These are phyloP conservation scores for Limosa lapponica DNA, from an alignment of 2,797 vertebrate genomes.

Conservation along the genomic window DNA sequence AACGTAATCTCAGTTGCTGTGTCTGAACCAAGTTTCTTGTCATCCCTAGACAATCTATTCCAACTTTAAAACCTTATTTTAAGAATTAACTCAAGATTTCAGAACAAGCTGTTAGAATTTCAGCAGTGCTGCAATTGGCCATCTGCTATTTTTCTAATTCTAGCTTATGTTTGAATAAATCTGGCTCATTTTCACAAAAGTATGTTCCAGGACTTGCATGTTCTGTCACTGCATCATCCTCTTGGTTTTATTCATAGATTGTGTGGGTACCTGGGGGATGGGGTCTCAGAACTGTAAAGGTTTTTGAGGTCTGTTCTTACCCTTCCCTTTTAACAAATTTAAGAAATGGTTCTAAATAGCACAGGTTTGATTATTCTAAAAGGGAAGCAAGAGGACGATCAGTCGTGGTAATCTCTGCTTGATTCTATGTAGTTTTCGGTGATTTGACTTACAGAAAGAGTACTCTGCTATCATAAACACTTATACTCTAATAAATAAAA, in stretches of 20 bases:
- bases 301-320: not conserved
- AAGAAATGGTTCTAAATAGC: not conserved
- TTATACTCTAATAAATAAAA: not conserved
- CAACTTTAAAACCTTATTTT: constrained; percentile 18
- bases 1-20: not conserved
- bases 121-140: not conserved
- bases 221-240: not conserved
- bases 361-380: not conserved
- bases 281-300: not conserved
- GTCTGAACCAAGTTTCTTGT: not conserved
- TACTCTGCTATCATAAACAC: not conserved
- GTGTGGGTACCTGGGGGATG: not conserved
- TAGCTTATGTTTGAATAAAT: constrained; percentile 23
- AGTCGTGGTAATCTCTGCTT: not conserved
- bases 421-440: not conserved
- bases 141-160: constrained; percentile 66
- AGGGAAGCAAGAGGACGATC: not conserved
- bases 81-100: constrained; percentile 13
- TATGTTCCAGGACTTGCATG: not conserved
- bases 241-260: constrained; percentile 3
- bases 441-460: not conserved
- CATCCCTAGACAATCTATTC: not conserved
- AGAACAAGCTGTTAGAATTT: constrained; percentile 25
- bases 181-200: not conserved
- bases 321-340: not conserved